Evolutionary conservation across 1,140 invertebrate genomes (phyloP), one percentile per base, ranked within the genome.

Genomic region (Drosophila tropicalis): DNA sequence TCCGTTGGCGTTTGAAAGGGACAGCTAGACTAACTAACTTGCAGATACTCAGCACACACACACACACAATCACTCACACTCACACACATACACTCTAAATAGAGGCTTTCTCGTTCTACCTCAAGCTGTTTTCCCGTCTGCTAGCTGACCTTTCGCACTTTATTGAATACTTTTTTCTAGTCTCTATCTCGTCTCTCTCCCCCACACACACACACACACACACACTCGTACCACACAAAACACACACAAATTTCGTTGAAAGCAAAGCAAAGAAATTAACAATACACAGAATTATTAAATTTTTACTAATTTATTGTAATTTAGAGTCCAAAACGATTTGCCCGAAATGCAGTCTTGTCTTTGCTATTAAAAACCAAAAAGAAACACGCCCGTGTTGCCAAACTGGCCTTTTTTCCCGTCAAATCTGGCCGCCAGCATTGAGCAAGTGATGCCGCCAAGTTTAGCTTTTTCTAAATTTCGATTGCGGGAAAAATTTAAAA

Each of bases 91-190:
- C 82, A 74, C 61, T 57, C 71, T 57, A 70, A 64, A 69, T 68
- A 66, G 74, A 69, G 79, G 67, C 76, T 70, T 66, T 72, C 44
- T 51, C 44, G 44, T 17, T 51, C 44, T 51, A 51, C 9, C 44
- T 51, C 44, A 51, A 22, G 17, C 44, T 22, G 44, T 63, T 54
- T 55, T 34, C 72, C 57, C 65, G 72, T 81, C 72, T 76, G 63
- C 76, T 77, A 64, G 85, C 86, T 90, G 86, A 90, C 85, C 85
- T 86, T 90, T 90, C 79, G 62, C 81, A 90, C 81, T 90, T 81
- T 90, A 73, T 78, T 44, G 51, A 75, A 83, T 79, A 81, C 70
- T 81, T 90, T 90, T 76, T 69, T 79, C 60, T 68, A 81, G 68
- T 71, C 76, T 78, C 70, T 61, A 64, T 51, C 44, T 17, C 10